Conservation (phyloP, 92 coral and sea anemone species). For the Isaurus tuberculatus region DNA sequence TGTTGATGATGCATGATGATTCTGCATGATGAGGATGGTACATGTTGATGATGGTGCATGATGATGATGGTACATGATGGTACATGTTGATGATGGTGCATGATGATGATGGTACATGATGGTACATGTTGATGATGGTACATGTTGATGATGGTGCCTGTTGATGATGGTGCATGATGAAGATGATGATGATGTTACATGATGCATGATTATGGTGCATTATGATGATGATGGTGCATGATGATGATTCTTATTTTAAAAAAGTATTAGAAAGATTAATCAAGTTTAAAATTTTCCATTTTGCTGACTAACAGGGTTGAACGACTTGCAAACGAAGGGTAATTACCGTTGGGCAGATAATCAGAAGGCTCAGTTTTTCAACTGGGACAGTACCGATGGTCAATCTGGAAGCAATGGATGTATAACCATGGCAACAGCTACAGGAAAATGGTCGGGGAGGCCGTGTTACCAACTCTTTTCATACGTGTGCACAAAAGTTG, state of each 20-base stretch:
- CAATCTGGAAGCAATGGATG: background rate
- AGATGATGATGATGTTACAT: too few relatives aligned
- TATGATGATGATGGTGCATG: background rate
- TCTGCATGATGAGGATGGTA: too few relatives aligned
- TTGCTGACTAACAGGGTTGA: background rate
- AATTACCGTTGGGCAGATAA: slow-evolving; percentile 25
- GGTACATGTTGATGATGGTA: too few relatives aligned
- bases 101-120: too few relatives aligned
- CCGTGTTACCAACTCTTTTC: background rate
- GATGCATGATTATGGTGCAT: too few relatives aligned
- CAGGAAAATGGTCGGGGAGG: slow-evolving; percentile 5
- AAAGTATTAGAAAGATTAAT: background rate
- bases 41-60: too few relatives aligned
- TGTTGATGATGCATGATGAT: too few relatives aligned
- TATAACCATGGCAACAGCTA: background rate
- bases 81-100: too few relatives aligned
- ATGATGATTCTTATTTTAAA: background rate
- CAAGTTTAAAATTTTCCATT: background rate
- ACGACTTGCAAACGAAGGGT: background rate
- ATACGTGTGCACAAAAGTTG: slow-evolving; percentile 9
- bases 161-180: too few relatives aligned
- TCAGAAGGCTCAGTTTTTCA: slow-evolving; percentile 3
- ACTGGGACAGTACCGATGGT: background rate
- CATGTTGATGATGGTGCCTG: too few relatives aligned
- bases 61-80: too few relatives aligned